phyloP scores from a whole-genome alignment of 1,140 invertebrate species.

The Diprion similis region DNA sequence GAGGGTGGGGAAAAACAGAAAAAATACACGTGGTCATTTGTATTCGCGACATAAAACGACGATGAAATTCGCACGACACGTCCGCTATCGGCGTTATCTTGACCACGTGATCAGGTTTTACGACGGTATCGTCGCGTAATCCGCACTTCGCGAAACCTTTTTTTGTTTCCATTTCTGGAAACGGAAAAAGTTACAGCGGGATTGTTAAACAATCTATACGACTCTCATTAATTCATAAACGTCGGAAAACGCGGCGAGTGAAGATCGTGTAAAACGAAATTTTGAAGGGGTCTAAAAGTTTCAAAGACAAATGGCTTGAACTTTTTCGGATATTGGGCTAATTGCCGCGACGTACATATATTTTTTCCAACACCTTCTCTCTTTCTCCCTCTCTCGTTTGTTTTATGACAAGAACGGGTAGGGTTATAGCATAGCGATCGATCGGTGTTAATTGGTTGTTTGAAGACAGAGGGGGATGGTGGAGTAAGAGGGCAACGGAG shows the following conservation, averaged over 20 bases:
- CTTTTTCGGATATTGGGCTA: background rate
- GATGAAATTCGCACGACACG: slow-evolving; percentile 3
- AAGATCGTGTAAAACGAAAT: background rate
- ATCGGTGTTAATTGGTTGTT: background rate
- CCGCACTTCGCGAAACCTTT: background rate
- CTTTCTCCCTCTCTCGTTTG: background rate
- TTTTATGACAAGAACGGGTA: background rate
- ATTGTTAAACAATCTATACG: too few relatives aligned
- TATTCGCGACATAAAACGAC: slow-evolving; percentile 2
- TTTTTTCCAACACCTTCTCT: too few relatives aligned
- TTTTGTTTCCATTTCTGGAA: background rate
- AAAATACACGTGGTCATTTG: background rate
- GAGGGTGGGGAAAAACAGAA: background rate
- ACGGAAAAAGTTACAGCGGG: too few relatives aligned
- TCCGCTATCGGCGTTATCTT: slow-evolving; percentile 4
- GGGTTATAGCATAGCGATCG: background rate
- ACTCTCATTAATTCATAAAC: background rate
- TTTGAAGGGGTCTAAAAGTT: background rate
- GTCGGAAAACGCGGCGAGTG: background rate
- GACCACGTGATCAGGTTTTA: slow-evolving; percentile 1
- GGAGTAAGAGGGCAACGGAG: too few relatives aligned
- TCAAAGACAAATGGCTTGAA: background rate
- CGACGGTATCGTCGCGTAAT: background rate
- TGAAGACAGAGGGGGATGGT: too few relatives aligned
- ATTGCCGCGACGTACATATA: background rate